Conservation (phyloP, 2,888 invertebrate genomes). For the Agrypnus murinus region DNA sequence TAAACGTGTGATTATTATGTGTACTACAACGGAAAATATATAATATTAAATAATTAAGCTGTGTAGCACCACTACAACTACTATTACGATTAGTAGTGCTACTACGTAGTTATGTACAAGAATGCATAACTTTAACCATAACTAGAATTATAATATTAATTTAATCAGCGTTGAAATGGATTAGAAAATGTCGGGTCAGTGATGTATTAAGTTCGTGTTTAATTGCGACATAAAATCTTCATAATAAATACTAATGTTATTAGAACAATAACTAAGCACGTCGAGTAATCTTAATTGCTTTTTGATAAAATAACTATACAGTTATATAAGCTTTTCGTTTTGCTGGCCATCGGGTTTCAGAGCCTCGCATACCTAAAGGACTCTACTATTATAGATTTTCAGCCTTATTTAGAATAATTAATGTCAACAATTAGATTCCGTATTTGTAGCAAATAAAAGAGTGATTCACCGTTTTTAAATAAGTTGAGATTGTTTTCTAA, state of each 20-base stretch:
- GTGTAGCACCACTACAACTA: no score
- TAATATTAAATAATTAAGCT: no score
- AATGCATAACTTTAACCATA: constrained; percentile 21
- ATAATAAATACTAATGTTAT: constrained; percentile 28
- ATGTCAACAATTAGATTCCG: no score
- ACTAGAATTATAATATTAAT: constrained; percentile 3
- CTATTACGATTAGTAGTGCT: no score
- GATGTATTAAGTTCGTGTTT: constrained; percentile 23
- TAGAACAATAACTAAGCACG: constrained; percentile 26
- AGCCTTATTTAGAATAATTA: no score
- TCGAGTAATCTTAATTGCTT: constrained; percentile 25
- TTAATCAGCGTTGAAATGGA: constrained; percentile 21
- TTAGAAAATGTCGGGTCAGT: constrained; percentile 28
- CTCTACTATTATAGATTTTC: no score
- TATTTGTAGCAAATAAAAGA: no score
- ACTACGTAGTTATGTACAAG: no score
- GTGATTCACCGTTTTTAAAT: no score
- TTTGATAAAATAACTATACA: constrained; percentile 13
- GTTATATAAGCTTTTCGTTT: constrained; percentile 11
- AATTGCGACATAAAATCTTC: constrained; percentile 25
- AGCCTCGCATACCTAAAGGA: background rate
- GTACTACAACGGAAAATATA: no score
- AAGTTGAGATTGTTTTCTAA: no score
- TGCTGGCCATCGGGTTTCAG: background rate
- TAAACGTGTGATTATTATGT: no score